phyloP scores from a whole-genome alignment of 2,113 vertebrate genomes.

The Dicrurus megarhynchus region DNA sequence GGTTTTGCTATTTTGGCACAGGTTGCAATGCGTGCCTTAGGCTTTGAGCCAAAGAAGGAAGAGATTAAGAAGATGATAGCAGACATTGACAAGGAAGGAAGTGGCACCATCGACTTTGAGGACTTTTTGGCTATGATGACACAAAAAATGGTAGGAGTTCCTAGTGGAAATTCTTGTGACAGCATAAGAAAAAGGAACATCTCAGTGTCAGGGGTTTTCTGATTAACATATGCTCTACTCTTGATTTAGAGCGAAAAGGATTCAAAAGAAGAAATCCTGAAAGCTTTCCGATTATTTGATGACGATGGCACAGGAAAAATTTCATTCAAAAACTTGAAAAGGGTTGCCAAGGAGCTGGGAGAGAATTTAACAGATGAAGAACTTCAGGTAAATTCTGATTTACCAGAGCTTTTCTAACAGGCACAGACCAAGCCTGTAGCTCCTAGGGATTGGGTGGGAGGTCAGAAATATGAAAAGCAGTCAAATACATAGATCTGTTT shows the following conservation, averaged over 20 bases:
- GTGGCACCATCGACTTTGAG: conserved; percentile 82
- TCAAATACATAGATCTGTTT: not conserved
- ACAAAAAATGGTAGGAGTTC: conserved; percentile 85
- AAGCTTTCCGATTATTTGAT: conserved; percentile 91
- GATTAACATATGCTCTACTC: not conserved
- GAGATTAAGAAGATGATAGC: conserved; percentile 91
- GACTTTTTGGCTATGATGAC: conserved; percentile 91
- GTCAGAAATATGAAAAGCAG: not conserved
- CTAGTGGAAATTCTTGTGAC: not conserved
- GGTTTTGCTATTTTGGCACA: conserved; percentile 45
- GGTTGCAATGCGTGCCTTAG: conserved; percentile 91
- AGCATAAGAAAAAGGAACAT: not conserved
- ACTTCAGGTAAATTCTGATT: conserved; percentile 79
- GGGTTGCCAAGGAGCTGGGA: conserved; percentile 89
- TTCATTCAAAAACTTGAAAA: conserved; percentile 91
- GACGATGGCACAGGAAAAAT: conserved; percentile 91
- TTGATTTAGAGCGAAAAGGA: conserved; percentile 86
- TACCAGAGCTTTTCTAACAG: not conserved
- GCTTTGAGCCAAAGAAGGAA: conserved; percentile 95
- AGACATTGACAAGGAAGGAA: conserved; percentile 86
- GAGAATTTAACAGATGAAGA: conserved; percentile 93
- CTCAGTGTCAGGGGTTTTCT: not conserved
- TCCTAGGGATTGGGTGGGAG: not conserved
- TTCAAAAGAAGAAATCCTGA: conserved; percentile 91
- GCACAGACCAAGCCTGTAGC: not conserved